Evolutionary conservation across 2,113 vertebrate genomes (phyloP), one percentile per base, ranked within the genome.

Genomic region (Orycteropus afer): DNA sequence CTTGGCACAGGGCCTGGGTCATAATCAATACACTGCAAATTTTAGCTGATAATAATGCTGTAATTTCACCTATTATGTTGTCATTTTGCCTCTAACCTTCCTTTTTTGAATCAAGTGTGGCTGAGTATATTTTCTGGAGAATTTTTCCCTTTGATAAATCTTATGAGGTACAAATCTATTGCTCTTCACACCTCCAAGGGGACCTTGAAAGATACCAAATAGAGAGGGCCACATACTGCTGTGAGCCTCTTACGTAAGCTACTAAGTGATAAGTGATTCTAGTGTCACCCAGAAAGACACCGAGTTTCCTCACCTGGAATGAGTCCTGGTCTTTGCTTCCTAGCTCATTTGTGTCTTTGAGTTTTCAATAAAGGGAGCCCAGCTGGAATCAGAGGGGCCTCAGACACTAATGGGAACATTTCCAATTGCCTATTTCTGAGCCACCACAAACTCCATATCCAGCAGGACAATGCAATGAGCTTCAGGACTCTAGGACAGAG

Each of bases 231-330:
- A n/a, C 9, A 0, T 9, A 1, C 57, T n/a, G 29, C 49, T 15
- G 3, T 45, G 63, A 79, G 53, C 47, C 82, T 53, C 73, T 86
- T 51, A 7, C 1, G 0, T 74, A 61, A 65, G n/a, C 69, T 15
- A 5, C 6, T 27, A 29, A 34, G 61, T 49, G 20, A 51, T 25
- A 32, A 15, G 25, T 27, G 37, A 37, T 17, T 82, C 73, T 96
- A 91, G 63, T 69, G 63, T 95, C 59, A 90, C 65, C 59, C 1
- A 45, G 85, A 55, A 78, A 45, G 69, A 94, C 95, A 55, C 29
- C 80, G 29, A 85, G 84, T 87, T 90, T 88, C 63, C 78, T 79
- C 89, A 32, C 96, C 61, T 40, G 71, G 71, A 57, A 94, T 92
- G 87, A 90, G n/a, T 96, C 84, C 59, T 81, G 92, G 83, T 29